Evolutionary conservation across 2,113 vertebrate genomes (phyloP).

Genomic region (Mesitornis unicolor): DNA sequence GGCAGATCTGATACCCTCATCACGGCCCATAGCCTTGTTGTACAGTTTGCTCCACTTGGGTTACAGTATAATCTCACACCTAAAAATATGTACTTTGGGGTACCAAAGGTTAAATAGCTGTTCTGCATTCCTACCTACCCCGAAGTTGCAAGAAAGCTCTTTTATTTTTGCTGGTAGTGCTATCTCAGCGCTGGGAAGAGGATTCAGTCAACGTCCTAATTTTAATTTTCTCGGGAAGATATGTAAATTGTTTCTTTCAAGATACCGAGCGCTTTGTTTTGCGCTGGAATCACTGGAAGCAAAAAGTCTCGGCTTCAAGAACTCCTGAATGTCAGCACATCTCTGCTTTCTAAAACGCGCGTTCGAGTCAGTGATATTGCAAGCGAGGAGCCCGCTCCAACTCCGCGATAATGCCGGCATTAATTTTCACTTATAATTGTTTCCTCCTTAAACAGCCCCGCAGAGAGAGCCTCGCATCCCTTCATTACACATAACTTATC

Average conservation of each 20-base stretch:
- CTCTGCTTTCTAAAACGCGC: background rate
- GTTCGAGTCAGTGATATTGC: background rate
- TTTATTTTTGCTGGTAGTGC: background rate
- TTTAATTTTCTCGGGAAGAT: background rate
- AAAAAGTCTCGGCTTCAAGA: background rate
- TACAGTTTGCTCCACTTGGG: background rate
- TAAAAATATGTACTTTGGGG: background rate
- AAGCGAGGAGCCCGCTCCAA: constrained; percentile 13
- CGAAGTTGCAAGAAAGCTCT: background rate
- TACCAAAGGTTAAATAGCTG: background rate
- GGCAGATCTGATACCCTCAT: background rate
- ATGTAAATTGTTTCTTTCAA: background rate
- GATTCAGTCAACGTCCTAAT: background rate
- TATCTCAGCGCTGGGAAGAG: background rate
- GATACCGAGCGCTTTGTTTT: background rate
- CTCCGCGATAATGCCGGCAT: constrained; percentile 28
- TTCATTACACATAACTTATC: constrained; percentile 65
- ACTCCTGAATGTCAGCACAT: constrained; percentile 42
- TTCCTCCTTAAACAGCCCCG: constrained; percentile 65
- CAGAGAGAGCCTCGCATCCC: constrained; percentile 54
- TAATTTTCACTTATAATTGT: constrained; percentile 69
- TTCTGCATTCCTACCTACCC: background rate
- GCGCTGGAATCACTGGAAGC: background rate
- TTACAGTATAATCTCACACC: background rate
- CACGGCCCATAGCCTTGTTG: background rate